phyloP scores from a whole-genome alignment of 2,113 vertebrate species.

The Ariopsis seemanni region DNA sequence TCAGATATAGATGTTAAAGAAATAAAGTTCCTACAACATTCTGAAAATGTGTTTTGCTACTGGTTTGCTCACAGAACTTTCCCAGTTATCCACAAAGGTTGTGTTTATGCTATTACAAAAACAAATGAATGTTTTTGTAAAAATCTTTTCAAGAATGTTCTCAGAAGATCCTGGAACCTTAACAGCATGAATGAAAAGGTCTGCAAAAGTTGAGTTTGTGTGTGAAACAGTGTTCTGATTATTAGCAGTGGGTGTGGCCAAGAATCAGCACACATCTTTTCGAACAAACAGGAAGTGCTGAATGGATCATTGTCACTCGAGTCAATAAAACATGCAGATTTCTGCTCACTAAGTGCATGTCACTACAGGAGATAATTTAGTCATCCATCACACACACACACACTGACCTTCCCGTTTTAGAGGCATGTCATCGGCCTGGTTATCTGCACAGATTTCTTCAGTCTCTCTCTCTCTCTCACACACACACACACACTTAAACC shows the following conservation, averaged over 20 bases:
- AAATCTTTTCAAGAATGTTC: background rate
- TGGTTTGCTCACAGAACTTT: background rate
- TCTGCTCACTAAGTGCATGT: background rate
- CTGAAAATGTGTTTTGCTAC: background rate
- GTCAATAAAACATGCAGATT: background rate
- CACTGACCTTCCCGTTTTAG: constrained; percentile 47
- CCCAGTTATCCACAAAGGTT: background rate
- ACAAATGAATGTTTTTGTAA: background rate
- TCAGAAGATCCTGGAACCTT: background rate
- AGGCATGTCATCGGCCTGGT: constrained; percentile 27
- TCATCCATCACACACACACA: background rate
- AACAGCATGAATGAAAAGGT: background rate
- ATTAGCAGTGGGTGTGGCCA: background rate
- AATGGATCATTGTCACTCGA: background rate
- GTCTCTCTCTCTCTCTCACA: constrained; percentile 4
- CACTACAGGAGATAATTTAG: background rate
- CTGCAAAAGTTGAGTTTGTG: background rate
- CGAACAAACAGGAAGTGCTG: background rate
- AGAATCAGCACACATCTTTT: background rate
- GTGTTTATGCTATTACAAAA: background rate
- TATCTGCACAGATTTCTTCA: background rate
- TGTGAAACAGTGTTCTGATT: background rate
- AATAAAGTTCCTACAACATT: background rate
- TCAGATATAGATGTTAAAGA: background rate
- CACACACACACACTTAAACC: constrained; percentile 44